Evolutionary conservation across 2,888 invertebrate species (phyloP), one percentile per base, ranked within the genome.

Genomic region (Lithophane socia): DNA sequence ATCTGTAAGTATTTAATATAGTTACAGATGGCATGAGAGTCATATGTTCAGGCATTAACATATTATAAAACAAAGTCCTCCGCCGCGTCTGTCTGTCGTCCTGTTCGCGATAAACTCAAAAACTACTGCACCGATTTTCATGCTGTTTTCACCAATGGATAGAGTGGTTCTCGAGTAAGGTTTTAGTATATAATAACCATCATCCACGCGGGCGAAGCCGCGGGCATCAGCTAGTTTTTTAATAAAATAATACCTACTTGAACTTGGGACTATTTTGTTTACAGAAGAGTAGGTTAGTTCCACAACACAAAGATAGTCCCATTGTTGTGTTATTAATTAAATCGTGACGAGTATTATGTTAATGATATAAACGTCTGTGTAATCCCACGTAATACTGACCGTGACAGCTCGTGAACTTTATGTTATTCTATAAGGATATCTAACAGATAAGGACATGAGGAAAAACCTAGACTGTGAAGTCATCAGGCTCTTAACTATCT

Each of bases 381-480:
- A 73, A 77, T 73, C 42, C 42, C 24, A 65, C 63, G 71, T 75
- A 68, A 65, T 75, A 72, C 52, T 86, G 83, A 74, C 86, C 86
- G 81, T 86, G 85, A 77, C 84, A 75, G 72, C 67, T 56, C n/a
- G 8, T 86, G 80, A 86, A 83, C 85, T 73, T 77, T 67, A 56
- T 54, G 2, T 2, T 12, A 44, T 54, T 24, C 16, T 37, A 52
- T 47, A 21, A 76, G 54, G 16, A 82, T 75, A 73, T 67, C 64
- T 61, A 70, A n/a, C 16, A 18, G 54, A 66, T 66, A 73, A 60
- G 58, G 66, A 42, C 44, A 58, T 49, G 13, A 54, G 82, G 85
- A 71, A 85, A 84, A 79, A 58, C 79, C 66, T 60, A 13, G 37
- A 29, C 7, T 54, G 21, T 83, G 65, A 65, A 63, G 69, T 78